Conservation (phyloP, 2,888 invertebrate genomes). For the Plagodis dolabraria region DNA sequence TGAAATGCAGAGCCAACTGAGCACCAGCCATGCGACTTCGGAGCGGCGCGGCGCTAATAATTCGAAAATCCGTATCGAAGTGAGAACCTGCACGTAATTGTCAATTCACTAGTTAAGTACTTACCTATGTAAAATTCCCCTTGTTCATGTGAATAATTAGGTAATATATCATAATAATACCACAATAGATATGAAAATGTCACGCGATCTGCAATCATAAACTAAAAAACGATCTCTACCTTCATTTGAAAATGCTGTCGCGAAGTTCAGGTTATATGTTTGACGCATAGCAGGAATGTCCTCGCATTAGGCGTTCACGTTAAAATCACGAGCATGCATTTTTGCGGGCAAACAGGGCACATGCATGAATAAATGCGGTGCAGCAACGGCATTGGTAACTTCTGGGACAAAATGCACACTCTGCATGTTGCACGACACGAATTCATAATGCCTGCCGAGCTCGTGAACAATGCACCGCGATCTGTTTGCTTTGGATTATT, state of each 20-base stretch:
- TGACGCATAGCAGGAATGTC: conserved; percentile 8
- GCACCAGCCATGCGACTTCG: no score
- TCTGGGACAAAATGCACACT: conserved; percentile 25
- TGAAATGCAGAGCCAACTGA: not conserved
- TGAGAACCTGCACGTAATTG: not conserved
- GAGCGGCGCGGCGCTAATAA: no score
- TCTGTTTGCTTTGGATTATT: conserved; percentile 27
- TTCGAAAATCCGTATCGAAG: no score
- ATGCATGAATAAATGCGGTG: conserved; percentile 30
- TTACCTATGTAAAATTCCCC: not conserved
- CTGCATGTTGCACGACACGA: conserved; percentile 27
- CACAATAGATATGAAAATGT: no score
- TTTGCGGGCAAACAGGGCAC: conserved; percentile 28
- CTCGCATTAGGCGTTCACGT: conserved; percentile 16
- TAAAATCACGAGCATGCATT: conserved; percentile 31
- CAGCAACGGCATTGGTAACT: conserved; percentile 3
- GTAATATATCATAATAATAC: no score
- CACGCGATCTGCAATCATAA: no score
- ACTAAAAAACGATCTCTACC: no score
- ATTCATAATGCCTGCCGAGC: conserved; percentile 26
- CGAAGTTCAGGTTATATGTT: conserved; percentile 19
- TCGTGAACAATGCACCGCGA: conserved; percentile 26
- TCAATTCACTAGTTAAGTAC: no score
- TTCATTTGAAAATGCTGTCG: not conserved
- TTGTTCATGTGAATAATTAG: no score